Evolutionary conservation across 2,888 invertebrate genomes (phyloP).

Genomic region (Dugesia japonica): DNA sequence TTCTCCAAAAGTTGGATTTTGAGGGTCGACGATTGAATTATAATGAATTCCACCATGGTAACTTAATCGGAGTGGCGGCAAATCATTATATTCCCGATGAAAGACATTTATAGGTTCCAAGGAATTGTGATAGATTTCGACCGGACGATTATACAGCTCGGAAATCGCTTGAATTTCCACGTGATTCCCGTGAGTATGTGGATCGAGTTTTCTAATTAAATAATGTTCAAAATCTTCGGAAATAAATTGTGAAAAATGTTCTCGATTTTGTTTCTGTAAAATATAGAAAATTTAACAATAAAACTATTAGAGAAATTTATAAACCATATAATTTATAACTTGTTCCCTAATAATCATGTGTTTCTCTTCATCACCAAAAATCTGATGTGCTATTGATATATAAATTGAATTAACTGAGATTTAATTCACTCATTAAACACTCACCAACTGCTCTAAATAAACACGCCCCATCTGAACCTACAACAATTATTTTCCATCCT

Average conservation of each 20-base stretch:
- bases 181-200: constrained; percentile 71
- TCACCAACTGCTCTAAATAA: constrained; percentile 62
- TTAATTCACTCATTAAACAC: constrained; percentile 36
- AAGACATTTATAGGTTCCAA: constrained; percentile 70
- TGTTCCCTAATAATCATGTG: constrained; percentile 64
- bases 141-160: constrained; percentile 70
- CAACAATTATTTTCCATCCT: constrained; percentile 63
- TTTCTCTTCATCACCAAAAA: constrained; percentile 77
- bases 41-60: constrained; percentile 74
- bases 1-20: constrained; percentile 61
- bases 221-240: constrained; percentile 73
- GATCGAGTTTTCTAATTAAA: constrained; percentile 62
- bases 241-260: constrained; percentile 70
- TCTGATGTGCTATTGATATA: constrained; percentile 63
- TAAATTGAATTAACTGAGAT: constrained; percentile 36
- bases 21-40: constrained; percentile 71
- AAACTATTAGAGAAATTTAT: no score
- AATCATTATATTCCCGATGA: constrained; percentile 60
- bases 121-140: constrained; percentile 68
- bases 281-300: no score
- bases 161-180: constrained; percentile 76
- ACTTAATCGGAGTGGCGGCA: constrained; percentile 61
- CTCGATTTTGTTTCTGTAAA: constrained; percentile 56
- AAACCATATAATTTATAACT: constrained; percentile 76
- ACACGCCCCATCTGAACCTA: constrained; percentile 74